These are phyloP conservation scores for Euplexia lucipara DNA, from an alignment of 2,888 invertebrate species.

Conservation along the genomic window DNA sequence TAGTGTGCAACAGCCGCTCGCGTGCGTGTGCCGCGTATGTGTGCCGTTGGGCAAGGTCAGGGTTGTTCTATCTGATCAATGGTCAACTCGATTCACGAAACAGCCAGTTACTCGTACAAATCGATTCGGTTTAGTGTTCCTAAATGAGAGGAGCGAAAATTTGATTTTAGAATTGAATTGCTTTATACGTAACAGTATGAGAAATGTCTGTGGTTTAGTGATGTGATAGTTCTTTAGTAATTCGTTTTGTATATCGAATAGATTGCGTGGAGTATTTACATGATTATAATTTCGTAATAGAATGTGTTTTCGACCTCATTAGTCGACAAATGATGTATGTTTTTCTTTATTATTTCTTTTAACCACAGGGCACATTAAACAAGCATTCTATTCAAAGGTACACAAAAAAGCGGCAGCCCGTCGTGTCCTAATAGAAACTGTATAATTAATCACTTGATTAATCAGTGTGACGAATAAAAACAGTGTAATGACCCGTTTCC, in stretches of 20 bases:
- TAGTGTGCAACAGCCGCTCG: slow-evolving; percentile 75
- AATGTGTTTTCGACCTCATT: slow-evolving; percentile 55
- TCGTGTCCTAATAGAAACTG: slow-evolving; percentile 85
- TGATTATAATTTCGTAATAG: slow-evolving; percentile 35
- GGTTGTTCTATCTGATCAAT: slow-evolving; percentile 88
- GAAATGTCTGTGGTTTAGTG: slow-evolving; percentile 3
- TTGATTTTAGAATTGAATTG: slow-evolving; percentile 30
- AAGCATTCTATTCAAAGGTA: slow-evolving; percentile 70
- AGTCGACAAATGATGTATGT: slow-evolving; percentile 52
- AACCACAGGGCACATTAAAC: slow-evolving; percentile 64
- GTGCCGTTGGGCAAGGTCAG: slow-evolving; percentile 89
- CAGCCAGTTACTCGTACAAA: slow-evolving; percentile 65
- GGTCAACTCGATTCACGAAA: slow-evolving; percentile 85
- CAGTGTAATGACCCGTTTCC: slow-evolving; percentile 90
- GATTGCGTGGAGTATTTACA: slow-evolving; percentile 27
- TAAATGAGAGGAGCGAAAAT: slow-evolving; percentile 58
- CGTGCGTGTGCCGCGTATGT: slow-evolving; percentile 82
- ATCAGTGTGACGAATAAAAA: slow-evolving; percentile 91
- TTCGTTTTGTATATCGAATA: slow-evolving; percentile 15
- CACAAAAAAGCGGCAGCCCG: slow-evolving; percentile 78
- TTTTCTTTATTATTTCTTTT: slow-evolving; percentile 66
- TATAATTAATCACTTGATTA: slow-evolving; percentile 90
- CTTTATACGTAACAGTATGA: slow-evolving; percentile 1
- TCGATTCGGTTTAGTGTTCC: slow-evolving; percentile 71
- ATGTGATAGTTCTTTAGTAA: slow-evolving; percentile 5